Percentiles rank a stretch among this genome's conserved stretches.
phyloP scores from a whole-genome alignment of 2,113 vertebrate species.

The Sitta europaea region DNA sequence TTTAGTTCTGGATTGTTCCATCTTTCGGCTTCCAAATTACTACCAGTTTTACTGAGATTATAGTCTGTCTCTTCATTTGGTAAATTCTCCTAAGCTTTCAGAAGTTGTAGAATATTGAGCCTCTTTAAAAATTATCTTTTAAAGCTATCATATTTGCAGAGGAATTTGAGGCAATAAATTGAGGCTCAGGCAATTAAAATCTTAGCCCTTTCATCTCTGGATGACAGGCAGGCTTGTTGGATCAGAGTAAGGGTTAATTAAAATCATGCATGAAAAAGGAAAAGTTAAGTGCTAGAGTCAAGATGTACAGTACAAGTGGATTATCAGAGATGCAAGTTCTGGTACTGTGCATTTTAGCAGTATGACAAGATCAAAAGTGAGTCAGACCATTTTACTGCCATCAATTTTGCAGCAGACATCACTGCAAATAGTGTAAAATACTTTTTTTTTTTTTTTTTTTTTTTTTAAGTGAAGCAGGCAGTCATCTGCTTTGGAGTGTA shows the following conservation, averaged over 20 bases:
- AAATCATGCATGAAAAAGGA: neutral
- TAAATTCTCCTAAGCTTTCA: neutral
- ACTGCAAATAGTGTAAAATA: neutral
- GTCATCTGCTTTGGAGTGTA: neutral
- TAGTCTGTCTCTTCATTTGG: neutral
- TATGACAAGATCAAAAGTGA: constrained; percentile 13
- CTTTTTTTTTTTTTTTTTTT: neutral
- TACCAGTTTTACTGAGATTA: neutral
- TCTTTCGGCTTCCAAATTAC: neutral
- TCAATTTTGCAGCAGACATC: neutral
- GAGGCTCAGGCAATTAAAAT: neutral
- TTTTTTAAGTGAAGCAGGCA: neutral
- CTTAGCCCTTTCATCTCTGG: neutral
- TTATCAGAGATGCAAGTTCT: neutral
- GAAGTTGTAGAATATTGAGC: neutral
- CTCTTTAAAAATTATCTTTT: neutral
- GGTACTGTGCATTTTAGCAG: neutral
- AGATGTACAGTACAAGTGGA: neutral
- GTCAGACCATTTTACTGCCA: neutral
- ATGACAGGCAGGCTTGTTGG: neutral
- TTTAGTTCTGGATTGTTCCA: constrained; percentile 10
- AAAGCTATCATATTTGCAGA: neutral
- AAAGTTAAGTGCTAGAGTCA: neutral
- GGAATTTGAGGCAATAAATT: neutral
- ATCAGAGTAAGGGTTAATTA: neutral